Evolutionary conservation across 1,140 invertebrate species (phyloP), one percentile per base, ranked within the genome.

Genomic region (Periplaneta americana): DNA sequence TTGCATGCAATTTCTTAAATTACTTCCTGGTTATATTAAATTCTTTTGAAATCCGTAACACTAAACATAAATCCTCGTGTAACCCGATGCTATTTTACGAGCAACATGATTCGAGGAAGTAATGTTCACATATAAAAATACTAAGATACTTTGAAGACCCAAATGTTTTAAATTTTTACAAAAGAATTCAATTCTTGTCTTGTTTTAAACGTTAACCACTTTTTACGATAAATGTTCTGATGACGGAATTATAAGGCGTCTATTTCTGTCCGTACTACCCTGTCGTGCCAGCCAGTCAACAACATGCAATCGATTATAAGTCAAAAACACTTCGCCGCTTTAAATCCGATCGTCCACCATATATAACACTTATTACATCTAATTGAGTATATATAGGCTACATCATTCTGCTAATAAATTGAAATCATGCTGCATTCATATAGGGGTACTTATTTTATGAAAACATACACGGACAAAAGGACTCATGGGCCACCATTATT

Each of bases 291-390:
- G 76, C 22, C 35, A 78, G 76, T 78, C 76, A 32, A 75, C 74
- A 75, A 78, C 76, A 78, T 36, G 13, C 48, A 78, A 78, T 78
- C 76, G 76, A 78, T 78, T 78, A 78, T 36, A 78, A 31, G 76
- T 36, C 35, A 78, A 78, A 78, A n/a, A 31, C 34, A 78, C 33
- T 35, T 36, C 33, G 76, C 17, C 28, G n/a, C 35, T 34, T 17
- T 78, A 78, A 28, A n/a, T 18, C 76, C 48, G 28, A 78, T 36
- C 34, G 18, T 28, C 28, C 35, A 36, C n/a, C 76, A 9, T 31
- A 36, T 11, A 34, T 15, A 22, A 75, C 74, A 17, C 17, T 34
- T 37, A 34, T 78, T 76, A 76, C 75, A 35, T 11, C 34, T 76
- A 4, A 9, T 66, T 28, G 22, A 11, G n/a, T n/a, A 66, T n/a